These are phyloP conservation scores for Drosophila anomelani DNA, from an alignment of 2,888 invertebrate genomes.

Conservation along the genomic window DNA sequence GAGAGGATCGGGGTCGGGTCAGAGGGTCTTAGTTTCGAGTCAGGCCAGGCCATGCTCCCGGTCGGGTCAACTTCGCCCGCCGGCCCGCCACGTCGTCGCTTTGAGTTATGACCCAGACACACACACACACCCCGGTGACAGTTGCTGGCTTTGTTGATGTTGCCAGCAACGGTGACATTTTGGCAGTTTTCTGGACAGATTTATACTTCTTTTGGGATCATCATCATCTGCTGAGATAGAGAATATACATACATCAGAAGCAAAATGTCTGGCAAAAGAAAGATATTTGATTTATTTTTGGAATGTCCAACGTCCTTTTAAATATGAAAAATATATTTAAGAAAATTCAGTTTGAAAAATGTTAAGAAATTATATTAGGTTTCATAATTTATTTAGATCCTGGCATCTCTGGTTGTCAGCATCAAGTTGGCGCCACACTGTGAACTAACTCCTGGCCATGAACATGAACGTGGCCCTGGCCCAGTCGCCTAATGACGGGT, in stretches of 20 bases:
- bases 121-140: slow-evolving; percentile 55
- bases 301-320: not conserved
- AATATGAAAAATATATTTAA: not conserved
- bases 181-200: slow-evolving; percentile 18
- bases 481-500: slow-evolving; percentile 40
- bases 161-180: slow-evolving; percentile 21
- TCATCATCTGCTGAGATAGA: not conserved
- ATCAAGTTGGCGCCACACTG: slow-evolving; percentile 56
- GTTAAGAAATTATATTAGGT: not conserved
- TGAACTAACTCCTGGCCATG: slow-evolving; percentile 13
- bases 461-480: slow-evolving; percentile 19
- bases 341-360: no score
- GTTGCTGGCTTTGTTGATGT: slow-evolving; percentile 41
- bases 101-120: slow-evolving; percentile 66
- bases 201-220: slow-evolving; percentile 6
- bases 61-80: slow-evolving; percentile 30
- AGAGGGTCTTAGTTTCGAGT: slow-evolving; percentile 29
- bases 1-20: slow-evolving; percentile 1
- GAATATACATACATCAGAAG: not conserved
- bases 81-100: slow-evolving; percentile 37
- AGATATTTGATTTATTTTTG: not conserved
- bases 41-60: slow-evolving; percentile 17
- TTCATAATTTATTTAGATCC: not conserved
- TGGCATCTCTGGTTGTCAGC: slow-evolving; percentile 49
- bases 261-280: no score